Evolutionary conservation across 2,888 invertebrate genomes (phyloP).

Genomic region (Drosophila falleni): DNA sequence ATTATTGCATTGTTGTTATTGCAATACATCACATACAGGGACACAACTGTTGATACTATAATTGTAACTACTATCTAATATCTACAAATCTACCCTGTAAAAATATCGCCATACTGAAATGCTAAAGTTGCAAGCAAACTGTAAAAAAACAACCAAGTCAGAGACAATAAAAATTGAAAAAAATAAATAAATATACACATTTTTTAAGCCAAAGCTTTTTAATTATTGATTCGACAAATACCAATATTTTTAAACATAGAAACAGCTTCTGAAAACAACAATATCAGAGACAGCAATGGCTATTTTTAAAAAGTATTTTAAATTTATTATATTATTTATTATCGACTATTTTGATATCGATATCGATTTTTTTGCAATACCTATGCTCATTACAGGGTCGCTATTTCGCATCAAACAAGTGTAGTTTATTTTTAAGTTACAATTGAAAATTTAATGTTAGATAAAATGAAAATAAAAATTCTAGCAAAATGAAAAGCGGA

Average conservation of each 20-base stretch:
- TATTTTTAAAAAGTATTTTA: no score
- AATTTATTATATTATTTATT: no score
- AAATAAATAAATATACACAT: not conserved
- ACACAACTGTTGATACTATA: not conserved
- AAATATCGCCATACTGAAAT: not conserved
- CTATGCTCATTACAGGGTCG: not conserved
- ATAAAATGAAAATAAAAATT: not conserved
- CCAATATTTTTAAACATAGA: no score
- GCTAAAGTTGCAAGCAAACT: not conserved
- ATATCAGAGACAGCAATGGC: no score
- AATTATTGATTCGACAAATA: no score
- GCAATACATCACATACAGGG: constrained; percentile 10
- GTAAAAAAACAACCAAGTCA: not conserved
- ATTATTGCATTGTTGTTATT: not conserved
- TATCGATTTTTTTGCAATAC: not conserved
- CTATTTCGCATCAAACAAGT: not conserved
- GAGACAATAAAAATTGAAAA: not conserved
- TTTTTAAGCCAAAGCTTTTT: not conserved
- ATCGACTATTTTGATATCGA: no score
- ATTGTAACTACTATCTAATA: no score
- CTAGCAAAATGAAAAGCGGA: not conserved
- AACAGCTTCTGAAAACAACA: no score
- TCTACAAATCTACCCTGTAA: not conserved
- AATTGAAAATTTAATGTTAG: not conserved
- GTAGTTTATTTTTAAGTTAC: not conserved